phyloP scores from a whole-genome alignment of 1,140 invertebrate genomes.

The Tetramorium simillimum region DNA sequence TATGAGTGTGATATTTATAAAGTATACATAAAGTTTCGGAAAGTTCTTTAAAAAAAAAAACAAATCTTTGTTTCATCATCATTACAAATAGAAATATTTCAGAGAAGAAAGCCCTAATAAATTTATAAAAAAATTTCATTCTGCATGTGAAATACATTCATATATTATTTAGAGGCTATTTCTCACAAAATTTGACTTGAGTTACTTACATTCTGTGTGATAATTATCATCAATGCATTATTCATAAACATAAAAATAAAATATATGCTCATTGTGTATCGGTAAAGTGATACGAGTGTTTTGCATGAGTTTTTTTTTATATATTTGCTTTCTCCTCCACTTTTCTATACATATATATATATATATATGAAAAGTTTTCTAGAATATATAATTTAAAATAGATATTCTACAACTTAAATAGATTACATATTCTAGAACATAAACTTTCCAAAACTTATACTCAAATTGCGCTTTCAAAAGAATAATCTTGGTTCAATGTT shows the following conservation, averaged over 20 bases:
- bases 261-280: neutral
- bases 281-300: neutral
- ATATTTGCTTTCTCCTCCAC: neutral
- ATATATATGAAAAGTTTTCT: neutral
- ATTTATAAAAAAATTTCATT: constrained; percentile 2
- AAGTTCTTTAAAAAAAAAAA: neutral
- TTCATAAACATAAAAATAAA: neutral
- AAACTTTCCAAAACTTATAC: neutral
- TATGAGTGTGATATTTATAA: constrained; percentile 13
- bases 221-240: neutral
- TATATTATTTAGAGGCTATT: neutral
- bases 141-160: neutral
- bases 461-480: neutral
- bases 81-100: no score
- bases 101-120: neutral
- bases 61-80: neutral
- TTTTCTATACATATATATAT: neutral
- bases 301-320: neutral
- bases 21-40: neutral
- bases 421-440: neutral
- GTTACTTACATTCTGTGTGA: neutral
- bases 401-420: neutral
- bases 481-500: neutral
- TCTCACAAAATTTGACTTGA: neutral
- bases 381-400: constrained; percentile 3